Conservation (phyloP, 2,113 vertebrate genomes). For the Piaya cayana region DNA sequence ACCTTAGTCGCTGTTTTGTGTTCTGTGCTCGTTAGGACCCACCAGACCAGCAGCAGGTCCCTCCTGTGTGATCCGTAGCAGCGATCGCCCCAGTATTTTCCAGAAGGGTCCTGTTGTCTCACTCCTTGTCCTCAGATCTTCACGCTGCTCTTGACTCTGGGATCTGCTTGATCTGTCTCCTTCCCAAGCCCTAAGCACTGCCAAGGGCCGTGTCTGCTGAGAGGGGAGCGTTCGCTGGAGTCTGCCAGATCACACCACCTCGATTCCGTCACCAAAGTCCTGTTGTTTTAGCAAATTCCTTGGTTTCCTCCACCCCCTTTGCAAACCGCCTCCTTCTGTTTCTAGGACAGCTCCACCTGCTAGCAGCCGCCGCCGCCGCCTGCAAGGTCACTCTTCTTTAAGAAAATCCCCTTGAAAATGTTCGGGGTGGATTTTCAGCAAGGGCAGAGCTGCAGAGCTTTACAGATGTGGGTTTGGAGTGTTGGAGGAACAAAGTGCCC, state of each 20-base stretch:
- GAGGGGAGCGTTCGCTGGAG: neutral
- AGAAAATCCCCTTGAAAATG: conserved; percentile 24
- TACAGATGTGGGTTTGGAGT: neutral
- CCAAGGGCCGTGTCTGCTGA: neutral
- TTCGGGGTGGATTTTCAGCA: neutral
- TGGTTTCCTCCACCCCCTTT: neutral
- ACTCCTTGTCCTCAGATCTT: neutral
- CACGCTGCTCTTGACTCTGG: neutral
- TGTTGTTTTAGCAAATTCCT: neutral
- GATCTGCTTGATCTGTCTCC: neutral
- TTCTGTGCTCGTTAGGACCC: neutral
- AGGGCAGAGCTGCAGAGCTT: conserved; percentile 38
- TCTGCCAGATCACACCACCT: neutral
- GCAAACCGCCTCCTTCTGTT: neutral
- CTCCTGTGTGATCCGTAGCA: neutral
- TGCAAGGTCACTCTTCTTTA: conserved; percentile 25
- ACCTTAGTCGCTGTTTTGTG: neutral
- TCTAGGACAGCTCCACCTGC: conserved; percentile 32
- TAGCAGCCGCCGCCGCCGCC: conserved; percentile 12
- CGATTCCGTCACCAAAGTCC: neutral
- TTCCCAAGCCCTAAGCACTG: neutral
- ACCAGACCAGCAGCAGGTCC: neutral
- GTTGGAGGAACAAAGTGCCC: neutral
- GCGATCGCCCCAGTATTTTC: neutral
- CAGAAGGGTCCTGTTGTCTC: neutral